Conservation (phyloP, 2,888 invertebrate genomes). For the Drosophila testacea region DNA sequence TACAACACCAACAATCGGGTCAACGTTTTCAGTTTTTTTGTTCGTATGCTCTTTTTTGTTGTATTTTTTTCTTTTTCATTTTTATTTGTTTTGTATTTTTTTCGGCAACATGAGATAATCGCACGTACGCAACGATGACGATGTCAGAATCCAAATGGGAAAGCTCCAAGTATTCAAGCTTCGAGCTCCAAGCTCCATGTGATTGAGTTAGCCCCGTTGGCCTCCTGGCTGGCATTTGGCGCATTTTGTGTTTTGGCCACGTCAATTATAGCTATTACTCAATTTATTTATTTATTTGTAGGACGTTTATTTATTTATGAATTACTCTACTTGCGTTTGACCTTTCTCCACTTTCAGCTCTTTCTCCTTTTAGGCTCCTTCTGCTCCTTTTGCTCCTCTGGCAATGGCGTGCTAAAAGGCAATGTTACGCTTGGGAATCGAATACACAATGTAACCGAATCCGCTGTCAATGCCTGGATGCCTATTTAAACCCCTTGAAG, state of each 20-base stretch:
- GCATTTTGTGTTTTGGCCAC: constrained; percentile 51
- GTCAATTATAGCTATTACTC: constrained; percentile 76
- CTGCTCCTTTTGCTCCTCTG: background rate
- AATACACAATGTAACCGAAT: constrained; percentile 11
- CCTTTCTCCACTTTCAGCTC: background rate
- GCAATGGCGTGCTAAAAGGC: constrained; percentile 41
- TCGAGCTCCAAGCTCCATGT: background rate
- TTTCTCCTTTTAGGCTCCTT: background rate
- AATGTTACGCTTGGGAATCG: constrained; percentile 52
- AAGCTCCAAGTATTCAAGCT: background rate
- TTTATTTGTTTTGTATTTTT: constrained; percentile 6
- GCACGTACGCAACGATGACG: constrained; percentile 53
- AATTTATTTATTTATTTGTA: constrained; percentile 73
- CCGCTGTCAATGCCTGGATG: constrained; percentile 11
- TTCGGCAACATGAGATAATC: constrained; percentile 37
- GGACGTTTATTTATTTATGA: constrained; percentile 64
- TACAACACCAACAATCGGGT: constrained; percentile 30
- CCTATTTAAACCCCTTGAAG: constrained; percentile 42
- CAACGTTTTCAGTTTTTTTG: constrained; percentile 27
- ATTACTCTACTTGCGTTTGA: constrained; percentile 34
- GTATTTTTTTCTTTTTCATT: constrained; percentile 7
- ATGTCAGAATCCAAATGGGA: constrained; percentile 35
- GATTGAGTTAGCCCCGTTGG: constrained; percentile 17
- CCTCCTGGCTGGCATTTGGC: constrained; percentile 3
- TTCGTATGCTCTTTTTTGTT: background rate